Base-by-base conservation (phyloP, 2,113 vertebrate genomes). In the Ia io region DNA sequence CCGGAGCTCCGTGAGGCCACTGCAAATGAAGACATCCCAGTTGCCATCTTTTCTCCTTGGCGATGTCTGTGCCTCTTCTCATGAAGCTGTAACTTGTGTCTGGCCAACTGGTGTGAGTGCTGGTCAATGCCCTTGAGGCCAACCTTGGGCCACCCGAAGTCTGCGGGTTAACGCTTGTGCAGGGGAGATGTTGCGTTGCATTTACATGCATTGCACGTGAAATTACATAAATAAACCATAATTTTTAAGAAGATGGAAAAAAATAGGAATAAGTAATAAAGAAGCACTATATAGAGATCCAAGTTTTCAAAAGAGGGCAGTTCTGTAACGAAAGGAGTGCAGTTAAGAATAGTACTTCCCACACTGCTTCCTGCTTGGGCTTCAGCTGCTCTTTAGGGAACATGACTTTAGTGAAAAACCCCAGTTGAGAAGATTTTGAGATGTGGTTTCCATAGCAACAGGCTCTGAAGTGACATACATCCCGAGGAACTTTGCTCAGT, bases 291-390 rank as follows among this genome's bases (percentile, higher is more conserved):
- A 79, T 14, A 79, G 79, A 84, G 89, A 94, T 86, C 9, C 49
- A 70, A 74, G 82, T 86, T 96, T 84, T 91, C 61, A 90, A 94
- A 95, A 86, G 87, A 95, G 88, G 95, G 90, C 87, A 91, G 76
- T 56, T 93, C 71, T 91, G 53, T 40, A 86, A 93, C 84, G 71
- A 94, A 90, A 95, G 84, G 79, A 94, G 78, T 20, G 10, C 47
- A 51, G 90, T 96, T 96, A 97, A 96, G 93, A 97, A 97, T 96
- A 97, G 95, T 61, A 93, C 96, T 96, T 97, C 96, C 95, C 96
- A 97, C 97, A 96, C 95, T 91, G 86, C 84, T 97, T 97, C 96
- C 93, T 96, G 95, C 93, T 76, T 80, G 91, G 94, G 93, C 91
- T 89, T 96, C 86, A 86, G 94, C 93, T 97, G 95, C 95, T 95